A percentile compares a stretch with the other conserved stretches of the same genome.
Conservation (phyloP, 1,140 invertebrate genomes). For the Oscheius sp. region DNA sequence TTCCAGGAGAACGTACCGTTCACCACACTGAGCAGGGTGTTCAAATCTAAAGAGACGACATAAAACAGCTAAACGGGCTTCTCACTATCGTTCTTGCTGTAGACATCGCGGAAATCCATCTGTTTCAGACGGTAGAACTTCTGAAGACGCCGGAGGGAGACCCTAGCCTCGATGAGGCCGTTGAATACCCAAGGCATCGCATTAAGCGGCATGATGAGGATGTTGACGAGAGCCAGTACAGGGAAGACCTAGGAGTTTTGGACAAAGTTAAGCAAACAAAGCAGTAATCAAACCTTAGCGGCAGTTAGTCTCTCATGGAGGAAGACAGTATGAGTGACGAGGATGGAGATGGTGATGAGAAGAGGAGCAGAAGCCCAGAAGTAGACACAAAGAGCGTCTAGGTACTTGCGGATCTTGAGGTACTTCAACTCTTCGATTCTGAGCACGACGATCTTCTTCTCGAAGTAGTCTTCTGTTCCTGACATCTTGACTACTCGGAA, state of each 20-base stretch:
- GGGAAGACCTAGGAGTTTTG: conserved; percentile 74
- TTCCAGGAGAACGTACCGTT: conserved; percentile 42
- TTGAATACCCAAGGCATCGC: conserved; percentile 97
- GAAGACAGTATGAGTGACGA: conserved; percentile 79
- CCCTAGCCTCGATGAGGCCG: conserved; percentile 83
- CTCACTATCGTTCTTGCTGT: conserved; percentile 40
- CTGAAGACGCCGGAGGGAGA: conserved; percentile 65
- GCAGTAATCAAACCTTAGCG: conserved; percentile 70
- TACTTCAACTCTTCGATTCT: conserved; percentile 74
- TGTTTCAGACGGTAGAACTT: conserved; percentile 60
- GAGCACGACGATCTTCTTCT: conserved; percentile 66
- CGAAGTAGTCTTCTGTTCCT: conserved; percentile 87
- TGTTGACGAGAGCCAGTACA: conserved; percentile 86
- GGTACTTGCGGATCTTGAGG: conserved; percentile 78
- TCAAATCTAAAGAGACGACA: neutral
- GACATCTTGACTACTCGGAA: conserved; percentile 86
- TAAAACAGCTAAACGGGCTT: neutral
- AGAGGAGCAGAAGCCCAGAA: conserved; percentile 99
- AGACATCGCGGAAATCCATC: conserved; percentile 41
- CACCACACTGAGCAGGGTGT: conserved; percentile 21
- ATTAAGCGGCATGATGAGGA: conserved; percentile 91
- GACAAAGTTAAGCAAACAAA: neutral
- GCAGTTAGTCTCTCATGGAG: conserved; percentile 75
- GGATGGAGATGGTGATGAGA: conserved; percentile 85
- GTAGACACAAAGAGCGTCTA: conserved; percentile 97